phyloP scores from a whole-genome alignment of 92 coral and sea anemone species.

The Zoanthus sociatus region DNA sequence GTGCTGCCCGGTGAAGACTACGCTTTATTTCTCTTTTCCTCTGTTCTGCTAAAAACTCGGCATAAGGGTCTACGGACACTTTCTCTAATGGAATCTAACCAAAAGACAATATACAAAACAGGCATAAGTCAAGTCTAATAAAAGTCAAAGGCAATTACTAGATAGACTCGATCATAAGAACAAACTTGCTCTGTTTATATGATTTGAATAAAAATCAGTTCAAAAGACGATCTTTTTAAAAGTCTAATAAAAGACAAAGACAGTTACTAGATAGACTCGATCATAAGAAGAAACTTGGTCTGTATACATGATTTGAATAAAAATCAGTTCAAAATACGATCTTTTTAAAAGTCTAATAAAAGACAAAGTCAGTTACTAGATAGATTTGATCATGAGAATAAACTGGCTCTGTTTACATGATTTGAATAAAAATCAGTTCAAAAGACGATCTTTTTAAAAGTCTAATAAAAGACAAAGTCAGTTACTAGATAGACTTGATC shows the following conservation, averaged over 20 bases:
- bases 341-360: too few relatives aligned
- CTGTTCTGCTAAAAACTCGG: background rate
- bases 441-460: background rate
- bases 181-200: background rate
- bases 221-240: background rate
- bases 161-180: background rate
- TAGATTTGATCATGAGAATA: background rate
- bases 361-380: background rate
- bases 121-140: too few relatives aligned
- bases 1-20: background rate
- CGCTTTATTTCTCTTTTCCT: background rate
- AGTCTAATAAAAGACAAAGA: background rate
- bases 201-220: background rate
- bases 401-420: background rate
- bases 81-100: background rate
- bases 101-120: too few relatives aligned
- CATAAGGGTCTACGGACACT: background rate
- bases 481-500: background rate
- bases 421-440: background rate
- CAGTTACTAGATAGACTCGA: background rate
- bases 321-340: background rate
- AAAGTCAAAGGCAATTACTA: background rate
- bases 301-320: background rate
- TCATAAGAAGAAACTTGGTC: background rate
- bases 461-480: background rate